These are phyloP conservation scores for Proteles cristata DNA, from an alignment of 2,113 vertebrate genomes.

Conservation along the genomic window DNA sequence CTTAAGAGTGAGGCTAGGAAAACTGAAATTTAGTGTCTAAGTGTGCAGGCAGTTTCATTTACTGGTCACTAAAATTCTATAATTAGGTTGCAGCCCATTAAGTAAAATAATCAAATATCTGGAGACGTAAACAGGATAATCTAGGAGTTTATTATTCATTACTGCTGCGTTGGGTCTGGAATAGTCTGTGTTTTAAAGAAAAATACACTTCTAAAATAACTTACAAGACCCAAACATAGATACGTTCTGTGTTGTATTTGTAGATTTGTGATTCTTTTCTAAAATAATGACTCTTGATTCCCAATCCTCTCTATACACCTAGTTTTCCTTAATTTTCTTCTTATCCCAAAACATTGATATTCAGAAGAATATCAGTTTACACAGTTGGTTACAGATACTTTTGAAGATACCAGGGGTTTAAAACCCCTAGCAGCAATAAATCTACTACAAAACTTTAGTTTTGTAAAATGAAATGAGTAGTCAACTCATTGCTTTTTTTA, in stretches of 20 bases:
- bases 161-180: background rate
- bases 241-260: background rate
- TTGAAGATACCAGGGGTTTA: conserved; percentile 12
- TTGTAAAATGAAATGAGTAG: conserved; percentile 23
- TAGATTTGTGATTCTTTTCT: conserved; percentile 43
- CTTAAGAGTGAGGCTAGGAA: conserved; percentile 1
- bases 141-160: background rate
- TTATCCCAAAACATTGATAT: background rate
- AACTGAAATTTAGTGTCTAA: conserved; percentile 17
- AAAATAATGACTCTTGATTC: conserved; percentile 13
- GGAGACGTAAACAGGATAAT: background rate
- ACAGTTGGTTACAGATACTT: background rate
- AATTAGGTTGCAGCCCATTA: background rate
- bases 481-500: background rate
- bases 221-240: background rate
- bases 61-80: background rate
- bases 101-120: background rate
- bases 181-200: background rate
- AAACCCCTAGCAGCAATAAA: background rate
- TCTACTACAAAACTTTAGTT: conserved; percentile 43
- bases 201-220: conserved; percentile 18
- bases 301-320: background rate
- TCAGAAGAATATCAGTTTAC: background rate
- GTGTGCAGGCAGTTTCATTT: background rate
- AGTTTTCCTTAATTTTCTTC: conserved; percentile 20